phyloP scores from a whole-genome alignment of 2,797 vertebrate genomes.

The Microctenopoma lineatum region DNA sequence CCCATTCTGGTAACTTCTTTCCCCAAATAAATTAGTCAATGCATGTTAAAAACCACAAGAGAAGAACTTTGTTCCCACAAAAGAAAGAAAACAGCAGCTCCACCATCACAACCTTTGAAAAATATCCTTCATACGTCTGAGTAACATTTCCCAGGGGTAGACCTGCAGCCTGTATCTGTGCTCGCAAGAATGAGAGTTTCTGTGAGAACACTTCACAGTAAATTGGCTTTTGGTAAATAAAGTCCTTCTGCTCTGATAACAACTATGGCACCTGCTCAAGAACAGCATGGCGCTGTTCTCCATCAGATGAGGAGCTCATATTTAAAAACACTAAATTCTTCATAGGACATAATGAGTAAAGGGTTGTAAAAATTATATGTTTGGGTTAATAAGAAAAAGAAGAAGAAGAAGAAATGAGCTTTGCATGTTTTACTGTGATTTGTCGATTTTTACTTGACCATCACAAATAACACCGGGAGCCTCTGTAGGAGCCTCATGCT shows the following conservation, averaged over 20 bases:
- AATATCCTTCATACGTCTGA: slow-evolving; percentile 24
- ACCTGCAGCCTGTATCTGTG: slow-evolving; percentile 29
- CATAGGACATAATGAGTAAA: slow-evolving; percentile 3
- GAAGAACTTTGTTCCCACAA: slow-evolving; percentile 1
- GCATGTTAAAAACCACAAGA: slow-evolving; percentile 11
- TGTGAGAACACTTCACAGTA: slow-evolving; percentile 54
- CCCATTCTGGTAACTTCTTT: slow-evolving; percentile 21
- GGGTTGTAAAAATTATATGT: too few relatives aligned
- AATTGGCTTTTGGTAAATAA: slow-evolving; percentile 61
- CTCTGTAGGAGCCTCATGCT: slow-evolving; percentile 2
- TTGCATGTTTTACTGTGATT: slow-evolving; percentile 19
- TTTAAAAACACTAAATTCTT: slow-evolving; percentile 16
- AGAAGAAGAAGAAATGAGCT: background rate
- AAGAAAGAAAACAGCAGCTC: slow-evolving; percentile 39
- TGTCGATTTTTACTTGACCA: slow-evolving; percentile 15
- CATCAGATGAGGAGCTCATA: slow-evolving; percentile 26
- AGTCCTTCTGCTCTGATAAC: slow-evolving; percentile 41
- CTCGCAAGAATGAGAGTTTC: slow-evolving; percentile 24
- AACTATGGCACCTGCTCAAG: slow-evolving; percentile 53
- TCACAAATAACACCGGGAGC: background rate
- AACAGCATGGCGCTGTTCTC: slow-evolving; percentile 21
- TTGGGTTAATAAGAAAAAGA: too few relatives aligned
- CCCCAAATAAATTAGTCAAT: background rate
- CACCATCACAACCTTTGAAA: slow-evolving; percentile 7
- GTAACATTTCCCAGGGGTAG: slow-evolving; percentile 30